Evolutionary conservation across 2,113 vertebrate species (phyloP).

Genomic region (Dipodomys spectabilis): DNA sequence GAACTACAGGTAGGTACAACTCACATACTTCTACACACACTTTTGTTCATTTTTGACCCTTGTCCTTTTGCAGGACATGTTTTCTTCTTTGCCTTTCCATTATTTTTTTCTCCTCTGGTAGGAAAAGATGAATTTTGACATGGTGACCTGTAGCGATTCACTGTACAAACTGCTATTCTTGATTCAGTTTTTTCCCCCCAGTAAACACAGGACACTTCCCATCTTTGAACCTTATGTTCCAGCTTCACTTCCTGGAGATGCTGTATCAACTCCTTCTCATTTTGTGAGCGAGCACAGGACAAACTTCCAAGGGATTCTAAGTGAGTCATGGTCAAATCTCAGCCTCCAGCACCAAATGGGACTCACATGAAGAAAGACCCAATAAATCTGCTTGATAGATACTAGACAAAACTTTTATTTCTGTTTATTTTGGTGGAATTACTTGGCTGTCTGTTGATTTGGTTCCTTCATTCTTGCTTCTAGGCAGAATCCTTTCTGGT

Average conservation of each 20-base stretch:
- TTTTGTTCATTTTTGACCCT: not conserved
- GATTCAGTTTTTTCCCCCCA: not conserved
- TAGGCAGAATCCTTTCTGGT: too few relatives aligned
- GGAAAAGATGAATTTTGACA: not conserved
- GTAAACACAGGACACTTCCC: not conserved
- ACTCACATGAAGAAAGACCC: not conserved
- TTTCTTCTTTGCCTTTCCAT: not conserved
- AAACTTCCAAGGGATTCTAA: not conserved
- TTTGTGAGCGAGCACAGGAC: not conserved
- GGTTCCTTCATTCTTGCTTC: too few relatives aligned
- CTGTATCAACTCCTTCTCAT: not conserved
- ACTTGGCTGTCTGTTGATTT: too few relatives aligned
- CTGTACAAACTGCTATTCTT: not conserved
- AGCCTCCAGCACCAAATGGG: not conserved
- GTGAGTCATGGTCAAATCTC: not conserved
- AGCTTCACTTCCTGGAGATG: not conserved
- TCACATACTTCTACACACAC: not conserved
- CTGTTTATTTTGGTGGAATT: too few relatives aligned
- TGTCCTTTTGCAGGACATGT: not conserved
- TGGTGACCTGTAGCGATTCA: not conserved
- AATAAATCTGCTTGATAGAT: not conserved
- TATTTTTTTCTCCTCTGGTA: not conserved
- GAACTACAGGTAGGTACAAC: not conserved
- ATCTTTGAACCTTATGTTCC: not conserved
- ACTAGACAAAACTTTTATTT: not conserved